A percentile compares a stretch with the other conserved stretches of the same genome.
These are phyloP conservation scores for Neodiprion pinetum DNA, from an alignment of 1,140 invertebrate species.

Conservation along the genomic window DNA sequence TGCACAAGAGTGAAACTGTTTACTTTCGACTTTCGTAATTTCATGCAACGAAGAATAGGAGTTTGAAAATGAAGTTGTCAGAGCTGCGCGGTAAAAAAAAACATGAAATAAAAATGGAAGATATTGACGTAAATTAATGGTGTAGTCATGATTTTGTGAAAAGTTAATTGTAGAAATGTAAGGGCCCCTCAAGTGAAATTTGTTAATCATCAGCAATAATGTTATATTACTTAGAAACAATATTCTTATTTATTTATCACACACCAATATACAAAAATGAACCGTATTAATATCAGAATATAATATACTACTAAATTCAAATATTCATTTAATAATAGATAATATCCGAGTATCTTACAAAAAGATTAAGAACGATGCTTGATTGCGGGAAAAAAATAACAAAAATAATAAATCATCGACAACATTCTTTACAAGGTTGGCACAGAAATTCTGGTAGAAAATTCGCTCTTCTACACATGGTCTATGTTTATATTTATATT, in stretches of 20 bases:
- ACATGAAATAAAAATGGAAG: too few species aligned
- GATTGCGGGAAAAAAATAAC: constrained; percentile 49
- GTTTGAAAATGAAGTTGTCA: too few species aligned
- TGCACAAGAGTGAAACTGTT: too few species aligned
- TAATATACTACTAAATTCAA: constrained; percentile 62
- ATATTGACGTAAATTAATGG: background rate
- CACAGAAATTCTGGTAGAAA: constrained; percentile 63
- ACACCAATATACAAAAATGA: constrained; percentile 66
- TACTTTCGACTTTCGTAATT: too few species aligned
- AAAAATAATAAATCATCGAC: constrained; percentile 45
- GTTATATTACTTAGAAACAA: constrained; percentile 59
- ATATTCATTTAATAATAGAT: constrained; percentile 60
- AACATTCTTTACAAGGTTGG: constrained; percentile 60
- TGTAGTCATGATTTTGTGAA: background rate
- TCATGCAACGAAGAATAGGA: too few species aligned
- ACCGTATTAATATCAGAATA: constrained; percentile 63
- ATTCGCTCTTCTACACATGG: constrained; percentile 51
- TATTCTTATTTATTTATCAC: constrained; percentile 65
- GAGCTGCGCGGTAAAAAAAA: too few species aligned
- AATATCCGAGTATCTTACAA: constrained; percentile 62
- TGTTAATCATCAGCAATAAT: background rate
- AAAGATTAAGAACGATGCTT: constrained; percentile 59
- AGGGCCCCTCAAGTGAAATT: constrained; percentile 2
- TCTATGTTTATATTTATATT: constrained; percentile 26
- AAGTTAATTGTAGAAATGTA: background rate